Conservation (phyloP, 2,113 vertebrate species). For the Eonycteris spelaea region DNA sequence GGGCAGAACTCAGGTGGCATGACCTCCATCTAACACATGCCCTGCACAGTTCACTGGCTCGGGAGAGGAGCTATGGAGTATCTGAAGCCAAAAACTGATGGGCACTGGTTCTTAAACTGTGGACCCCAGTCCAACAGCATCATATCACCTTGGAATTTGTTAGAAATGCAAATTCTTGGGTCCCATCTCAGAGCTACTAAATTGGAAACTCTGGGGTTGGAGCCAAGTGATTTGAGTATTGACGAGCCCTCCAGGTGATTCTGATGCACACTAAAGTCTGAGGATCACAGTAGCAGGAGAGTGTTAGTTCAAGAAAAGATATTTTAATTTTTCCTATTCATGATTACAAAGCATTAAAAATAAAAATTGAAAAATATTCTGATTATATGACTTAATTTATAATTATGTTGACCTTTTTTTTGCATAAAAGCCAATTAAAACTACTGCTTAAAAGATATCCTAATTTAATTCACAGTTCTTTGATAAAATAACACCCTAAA, state of each 20-base stretch:
- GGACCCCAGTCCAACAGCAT: background rate
- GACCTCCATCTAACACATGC: background rate
- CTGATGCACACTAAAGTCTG: background rate
- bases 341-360: background rate
- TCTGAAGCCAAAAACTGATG: background rate
- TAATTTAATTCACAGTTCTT: slow-evolving; percentile 10
- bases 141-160: background rate
- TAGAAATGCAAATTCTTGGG: background rate
- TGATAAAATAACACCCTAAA: background rate
- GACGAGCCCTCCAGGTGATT: background rate
- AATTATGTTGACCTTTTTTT: background rate
- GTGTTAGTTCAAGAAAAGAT: background rate
- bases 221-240: background rate
- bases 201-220: background rate
- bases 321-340: slow-evolving; percentile 5
- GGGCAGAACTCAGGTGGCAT: background rate
- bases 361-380: background rate
- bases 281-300: background rate
- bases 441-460: background rate
- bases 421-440: background rate
- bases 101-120: background rate
- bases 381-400: background rate
- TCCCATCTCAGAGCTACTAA: background rate
- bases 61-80: background rate
- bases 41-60: background rate